Evolutionary conservation across 2,888 invertebrate genomes (phyloP).

Genomic region (Ormyrus thymus): DNA sequence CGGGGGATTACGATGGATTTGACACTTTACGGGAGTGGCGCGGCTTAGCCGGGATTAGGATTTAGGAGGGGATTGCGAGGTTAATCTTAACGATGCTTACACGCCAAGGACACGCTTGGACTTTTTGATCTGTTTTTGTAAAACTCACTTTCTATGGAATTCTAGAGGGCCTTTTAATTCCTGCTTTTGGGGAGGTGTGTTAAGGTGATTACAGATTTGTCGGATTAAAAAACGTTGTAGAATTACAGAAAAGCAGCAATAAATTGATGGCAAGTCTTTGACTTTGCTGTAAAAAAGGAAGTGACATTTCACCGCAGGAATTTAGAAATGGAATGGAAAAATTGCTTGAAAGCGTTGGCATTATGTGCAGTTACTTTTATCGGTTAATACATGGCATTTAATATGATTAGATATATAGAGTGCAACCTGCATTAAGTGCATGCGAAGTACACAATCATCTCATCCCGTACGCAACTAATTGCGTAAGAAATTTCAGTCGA

Average conservation of each 20-base stretch:
- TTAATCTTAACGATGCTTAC: not conserved
- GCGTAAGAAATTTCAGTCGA: slow-evolving; percentile 8
- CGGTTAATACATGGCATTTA: slow-evolving; percentile 25
- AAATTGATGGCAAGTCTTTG: too few species aligned
- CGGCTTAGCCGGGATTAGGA: slow-evolving; percentile 27
- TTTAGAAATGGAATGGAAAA: too few species aligned
- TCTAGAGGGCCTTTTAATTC: too few species aligned
- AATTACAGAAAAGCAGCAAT: too few species aligned
- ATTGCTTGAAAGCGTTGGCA: not conserved
- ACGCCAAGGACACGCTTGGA: too few species aligned
- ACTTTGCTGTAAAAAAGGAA: too few species aligned
- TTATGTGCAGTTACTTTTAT: not conserved
- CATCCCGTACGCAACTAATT: slow-evolving; percentile 12
- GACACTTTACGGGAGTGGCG: slow-evolving; percentile 11
- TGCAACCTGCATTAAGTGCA: not conserved
- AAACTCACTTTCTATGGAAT: too few species aligned
- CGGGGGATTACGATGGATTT: slow-evolving; percentile 17
- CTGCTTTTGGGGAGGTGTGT: too few species aligned
- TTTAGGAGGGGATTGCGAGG: slow-evolving; percentile 19
- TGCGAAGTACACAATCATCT: slow-evolving; percentile 5
- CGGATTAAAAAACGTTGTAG: too few species aligned
- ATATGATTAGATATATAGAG: slow-evolving; percentile 14
- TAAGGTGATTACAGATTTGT: too few species aligned
- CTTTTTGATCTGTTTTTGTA: too few species aligned
- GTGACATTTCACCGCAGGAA: too few species aligned